phyloP scores from a whole-genome alignment of 2,888 invertebrate genomes.

The Macaria liturata region DNA sequence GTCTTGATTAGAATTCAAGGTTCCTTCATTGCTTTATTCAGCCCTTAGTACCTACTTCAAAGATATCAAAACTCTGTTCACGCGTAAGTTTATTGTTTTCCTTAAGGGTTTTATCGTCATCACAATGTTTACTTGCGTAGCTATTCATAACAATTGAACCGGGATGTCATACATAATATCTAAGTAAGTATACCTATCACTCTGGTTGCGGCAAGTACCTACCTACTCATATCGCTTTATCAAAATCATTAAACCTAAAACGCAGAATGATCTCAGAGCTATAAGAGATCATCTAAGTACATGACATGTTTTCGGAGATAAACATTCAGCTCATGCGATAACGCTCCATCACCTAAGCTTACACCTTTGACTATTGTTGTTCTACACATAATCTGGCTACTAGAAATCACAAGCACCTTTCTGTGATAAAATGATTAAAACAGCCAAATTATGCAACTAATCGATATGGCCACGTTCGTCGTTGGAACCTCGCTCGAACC shows the following conservation, averaged over 20 bases:
- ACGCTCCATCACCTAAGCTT: conserved; percentile 33
- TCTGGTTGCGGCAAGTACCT: too few species aligned
- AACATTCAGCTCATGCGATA: conserved; percentile 34
- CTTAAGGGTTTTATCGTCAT: conserved; percentile 9
- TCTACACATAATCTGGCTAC: conserved; percentile 26
- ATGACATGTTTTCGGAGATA: conserved; percentile 43
- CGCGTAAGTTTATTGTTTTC: not conserved
- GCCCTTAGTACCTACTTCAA: not conserved
- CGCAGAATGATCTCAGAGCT: conserved; percentile 33
- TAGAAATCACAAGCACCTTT: conserved; percentile 4
- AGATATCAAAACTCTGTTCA: not conserved
- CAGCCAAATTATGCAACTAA: conserved; percentile 27
- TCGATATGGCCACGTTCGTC: conserved; percentile 35
- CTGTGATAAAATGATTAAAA: conserved; percentile 7
- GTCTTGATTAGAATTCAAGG: not conserved
- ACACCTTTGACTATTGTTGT: not conserved
- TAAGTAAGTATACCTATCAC: too few species aligned
- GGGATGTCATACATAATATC: conserved; percentile 20
- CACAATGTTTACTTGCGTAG: conserved; percentile 1
- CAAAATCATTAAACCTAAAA: conserved; percentile 7
- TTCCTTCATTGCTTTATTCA: not conserved
- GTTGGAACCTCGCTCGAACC: conserved; percentile 4
- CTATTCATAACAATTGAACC: conserved; percentile 24
- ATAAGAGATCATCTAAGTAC: conserved; percentile 35
- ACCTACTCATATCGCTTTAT: conserved; percentile 15